Conservation (phyloP, 2,888 invertebrate species). For the Clepsis dumicolana region DNA sequence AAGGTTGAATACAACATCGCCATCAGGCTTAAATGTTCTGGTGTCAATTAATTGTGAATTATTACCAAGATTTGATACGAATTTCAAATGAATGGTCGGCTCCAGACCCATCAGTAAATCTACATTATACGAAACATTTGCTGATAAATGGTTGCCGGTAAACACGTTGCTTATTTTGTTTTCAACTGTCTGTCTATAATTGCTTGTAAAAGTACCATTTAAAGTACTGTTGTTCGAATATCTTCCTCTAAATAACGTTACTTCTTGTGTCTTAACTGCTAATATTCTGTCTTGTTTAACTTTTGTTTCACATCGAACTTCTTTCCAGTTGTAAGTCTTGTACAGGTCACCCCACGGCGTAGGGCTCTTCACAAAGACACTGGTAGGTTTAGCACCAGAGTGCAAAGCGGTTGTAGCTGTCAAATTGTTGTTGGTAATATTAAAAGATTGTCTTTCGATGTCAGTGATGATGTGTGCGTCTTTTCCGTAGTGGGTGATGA, state of each 20-base stretch:
- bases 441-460: conserved; percentile 1
- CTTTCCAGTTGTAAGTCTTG: conserved; percentile 16
- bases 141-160: background rate
- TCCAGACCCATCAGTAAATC: background rate
- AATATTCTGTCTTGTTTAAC: background rate
- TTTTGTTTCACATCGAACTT: conserved; percentile 18
- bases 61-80: background rate
- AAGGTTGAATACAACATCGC: background rate
- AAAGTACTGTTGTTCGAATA: background rate
- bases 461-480: conserved; percentile 8
- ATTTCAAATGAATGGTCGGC: conserved; percentile 8
- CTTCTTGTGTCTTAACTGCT: background rate
- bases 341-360: conserved; percentile 33
- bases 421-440: background rate
- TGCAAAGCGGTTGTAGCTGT: background rate
- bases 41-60: background rate
- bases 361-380: conserved; percentile 20
- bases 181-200: background rate
- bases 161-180: background rate
- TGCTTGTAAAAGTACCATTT: background rate
- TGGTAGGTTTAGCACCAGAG: background rate
- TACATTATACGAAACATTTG: conserved; percentile 7
- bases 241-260: background rate
- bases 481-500: background rate
- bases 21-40: background rate